Evolutionary conservation across 2,113 vertebrate genomes (phyloP), one percentile per base, ranked within the genome.

Genomic region (Mastomys coucha): DNA sequence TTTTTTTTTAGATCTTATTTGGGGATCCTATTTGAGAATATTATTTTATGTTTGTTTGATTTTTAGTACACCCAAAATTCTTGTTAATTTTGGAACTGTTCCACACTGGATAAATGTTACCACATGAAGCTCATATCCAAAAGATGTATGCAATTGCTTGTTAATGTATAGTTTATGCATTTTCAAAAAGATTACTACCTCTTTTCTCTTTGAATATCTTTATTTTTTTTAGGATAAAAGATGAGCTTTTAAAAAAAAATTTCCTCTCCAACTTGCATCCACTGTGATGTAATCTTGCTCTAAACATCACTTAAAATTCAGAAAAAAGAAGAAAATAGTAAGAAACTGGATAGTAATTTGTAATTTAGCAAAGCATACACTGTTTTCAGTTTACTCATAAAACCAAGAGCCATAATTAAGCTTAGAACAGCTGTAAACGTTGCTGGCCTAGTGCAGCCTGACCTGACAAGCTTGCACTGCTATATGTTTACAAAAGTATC

Each of bases 1-100:
- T 13, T 89, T 89, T 45, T 56, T 69, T 3, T 63, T 69, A 70
- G 17, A 31, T 90, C 20, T 24, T 42, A 28, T 45, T 45, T 45
- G 45, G 45, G 5, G 45, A 45, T 76, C 51, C 73, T 6, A 33
- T 67, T 86, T 81, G 6, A 82, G 49, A 90, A 90, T 39, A 31
- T 24, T 77, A 42, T 17, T 67, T 96, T 22, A 31, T 87, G 60
- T 76, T 80, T 91, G 22, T 91, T 77, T 78, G 39, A 86, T 92
- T 93, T 88, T 89, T 89, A 91, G n/a, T 20, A 91, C 84, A 85
- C 39, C 53, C 49, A 60, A 89, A 86, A 89, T 31, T 93, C 53
- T 82, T 86, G 4, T 94, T 96, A 91, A 63, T 58, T 91, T 92
- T 77, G 8, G 2, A 22, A 5, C 26, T 89, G 9, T 7, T 80